Percentiles rank a stretch among this genome's conserved stretches.
Conservation (phyloP, 2,888 invertebrate genomes). For the Watsonalla binaria region DNA sequence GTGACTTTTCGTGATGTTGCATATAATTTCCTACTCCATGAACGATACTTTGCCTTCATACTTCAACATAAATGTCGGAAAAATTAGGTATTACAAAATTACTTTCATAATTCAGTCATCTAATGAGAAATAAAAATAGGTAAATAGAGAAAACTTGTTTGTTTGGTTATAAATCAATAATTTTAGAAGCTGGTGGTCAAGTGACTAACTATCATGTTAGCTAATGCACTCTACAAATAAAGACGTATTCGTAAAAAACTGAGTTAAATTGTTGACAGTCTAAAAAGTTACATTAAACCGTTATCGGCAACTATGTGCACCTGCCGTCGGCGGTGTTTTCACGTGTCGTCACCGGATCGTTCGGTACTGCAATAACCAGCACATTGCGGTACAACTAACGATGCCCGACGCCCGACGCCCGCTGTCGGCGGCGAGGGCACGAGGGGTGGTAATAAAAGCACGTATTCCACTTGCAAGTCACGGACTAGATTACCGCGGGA, state of each 20-base stretch:
- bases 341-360: slow-evolving; percentile 12
- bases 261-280: neutral
- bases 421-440: slow-evolving; percentile 8
- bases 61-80: slow-evolving; percentile 1
- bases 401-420: slow-evolving; percentile 21
- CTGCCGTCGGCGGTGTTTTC: slow-evolving; percentile 7
- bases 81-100: neutral
- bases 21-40: slow-evolving; percentile 73
- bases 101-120: no score
- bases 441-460: slow-evolving; percentile 61
- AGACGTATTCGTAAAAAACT: neutral
- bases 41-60: slow-evolving; percentile 39
- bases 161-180: no score
- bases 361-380: slow-evolving; percentile 39
- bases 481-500: slow-evolving; percentile 71
- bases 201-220: no score
- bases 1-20: slow-evolving; percentile 70
- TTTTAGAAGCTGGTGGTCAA: no score
- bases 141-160: no score
- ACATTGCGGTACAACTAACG: slow-evolving; percentile 54
- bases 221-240: no score
- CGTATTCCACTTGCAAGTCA: slow-evolving; percentile 74
- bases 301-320: neutral
- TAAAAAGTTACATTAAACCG: neutral
- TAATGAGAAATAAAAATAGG: no score